Conservation (phyloP, 2,797 vertebrate species). For the Acipenser transmontanus region DNA sequence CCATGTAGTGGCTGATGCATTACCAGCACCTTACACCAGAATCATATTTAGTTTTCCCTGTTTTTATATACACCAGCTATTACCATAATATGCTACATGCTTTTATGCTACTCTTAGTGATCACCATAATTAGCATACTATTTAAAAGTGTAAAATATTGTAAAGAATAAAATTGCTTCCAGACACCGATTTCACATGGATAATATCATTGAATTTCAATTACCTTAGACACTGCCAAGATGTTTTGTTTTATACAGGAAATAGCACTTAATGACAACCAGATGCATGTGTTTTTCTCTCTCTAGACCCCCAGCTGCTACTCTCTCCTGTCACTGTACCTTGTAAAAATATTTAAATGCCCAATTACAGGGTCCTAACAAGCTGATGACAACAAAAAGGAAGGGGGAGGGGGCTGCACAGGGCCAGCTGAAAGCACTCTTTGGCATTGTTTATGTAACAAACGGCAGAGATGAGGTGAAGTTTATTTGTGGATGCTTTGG, state of each 20-base stretch:
- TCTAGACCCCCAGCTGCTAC: constrained; percentile 1
- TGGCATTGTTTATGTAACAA: too few species aligned
- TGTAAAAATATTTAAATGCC: constrained; percentile 3
- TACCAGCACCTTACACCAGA: too few species aligned
- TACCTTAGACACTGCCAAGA: background rate
- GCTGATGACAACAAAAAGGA: background rate
- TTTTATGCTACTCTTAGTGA: too few species aligned
- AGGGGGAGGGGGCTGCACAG: background rate
- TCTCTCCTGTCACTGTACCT: constrained; percentile 1
- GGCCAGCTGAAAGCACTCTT: background rate
- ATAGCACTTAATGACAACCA: constrained; percentile 5
- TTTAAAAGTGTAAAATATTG: too few species aligned
- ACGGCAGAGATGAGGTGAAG: too few species aligned
- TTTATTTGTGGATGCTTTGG: too few species aligned
- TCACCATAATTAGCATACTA: too few species aligned
- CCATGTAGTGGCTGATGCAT: too few species aligned
- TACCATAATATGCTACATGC: too few species aligned
- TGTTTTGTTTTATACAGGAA: background rate
- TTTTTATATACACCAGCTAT: too few species aligned
- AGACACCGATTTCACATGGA: background rate
- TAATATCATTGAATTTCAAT: background rate
- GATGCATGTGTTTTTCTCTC: constrained; percentile 1
- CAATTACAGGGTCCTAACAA: background rate
- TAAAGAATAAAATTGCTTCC: background rate
- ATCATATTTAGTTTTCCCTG: too few species aligned